phyloP scores from a whole-genome alignment of 2,113 vertebrate species.

The rabbit (Oryctolagus cuniculus) region mOryCun1.1 NC_091432.1:168785001-168785500 shows the following conservation, averaged over 20 bases:
- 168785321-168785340: not conserved
- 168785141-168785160: not conserved
- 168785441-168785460: too few species aligned
- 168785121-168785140: not conserved
- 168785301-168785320: not conserved
- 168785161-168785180: not conserved
- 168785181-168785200: not conserved
- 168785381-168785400: too few species aligned
- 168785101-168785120: not conserved
- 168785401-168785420: too few species aligned
- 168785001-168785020: too few species aligned
- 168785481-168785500: too few species aligned
- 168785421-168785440: too few species aligned
- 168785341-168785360: slow-evolving; percentile 20
- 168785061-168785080: too few species aligned
- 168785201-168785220: not conserved
- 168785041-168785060: too few species aligned
- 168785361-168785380: not conserved
- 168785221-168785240: slow-evolving; percentile 10
- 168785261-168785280: not conserved
- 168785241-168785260: not conserved
- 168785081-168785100: too few species aligned
- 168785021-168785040: too few species aligned
- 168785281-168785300: not conserved
- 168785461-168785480: too few species aligned